phyloP scores from a whole-genome alignment of 2,888 invertebrate species.

The Tachina grossa region DNA sequence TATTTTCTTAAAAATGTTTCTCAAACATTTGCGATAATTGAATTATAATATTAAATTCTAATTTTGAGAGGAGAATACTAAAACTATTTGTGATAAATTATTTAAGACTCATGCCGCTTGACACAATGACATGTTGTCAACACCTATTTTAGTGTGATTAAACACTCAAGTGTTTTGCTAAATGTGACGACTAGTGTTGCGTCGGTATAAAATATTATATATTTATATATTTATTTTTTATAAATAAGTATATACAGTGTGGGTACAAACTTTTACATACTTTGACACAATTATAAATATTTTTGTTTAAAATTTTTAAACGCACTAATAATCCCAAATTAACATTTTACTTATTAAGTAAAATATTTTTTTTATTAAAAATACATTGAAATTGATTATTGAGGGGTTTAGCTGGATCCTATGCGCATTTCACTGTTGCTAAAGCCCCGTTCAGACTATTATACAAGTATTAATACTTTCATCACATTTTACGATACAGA shows the following conservation, averaged over 20 bases:
- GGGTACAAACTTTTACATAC: not conserved
- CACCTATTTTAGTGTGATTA: conserved; percentile 73
- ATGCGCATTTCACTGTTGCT: no score
- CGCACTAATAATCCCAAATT: no score
- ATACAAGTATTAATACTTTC: no score
- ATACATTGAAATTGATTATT: no score
- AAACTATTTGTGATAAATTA: conserved; percentile 62
- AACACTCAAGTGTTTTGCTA: conserved; percentile 71
- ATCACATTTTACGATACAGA: no score
- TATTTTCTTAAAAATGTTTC: not conserved
- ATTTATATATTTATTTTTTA: not conserved
- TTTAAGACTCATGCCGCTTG: conserved; percentile 67
- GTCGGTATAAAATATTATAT: conserved; percentile 60
- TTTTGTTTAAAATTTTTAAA: no score
- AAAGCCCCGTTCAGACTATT: no score
- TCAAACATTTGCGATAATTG: conserved; percentile 26
- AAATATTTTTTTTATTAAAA: no score
- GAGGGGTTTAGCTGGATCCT: no score
- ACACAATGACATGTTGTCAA: conserved; percentile 72
- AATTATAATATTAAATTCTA: conserved; percentile 35
- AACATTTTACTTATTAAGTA: no score
- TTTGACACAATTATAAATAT: no score
- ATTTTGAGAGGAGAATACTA: conserved; percentile 41
- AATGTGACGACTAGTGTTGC: conserved; percentile 69
- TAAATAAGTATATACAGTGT: conserved; percentile 24